Conservation (phyloP, 2,113 vertebrate genomes). For the Cheilinus undulatus region DNA sequence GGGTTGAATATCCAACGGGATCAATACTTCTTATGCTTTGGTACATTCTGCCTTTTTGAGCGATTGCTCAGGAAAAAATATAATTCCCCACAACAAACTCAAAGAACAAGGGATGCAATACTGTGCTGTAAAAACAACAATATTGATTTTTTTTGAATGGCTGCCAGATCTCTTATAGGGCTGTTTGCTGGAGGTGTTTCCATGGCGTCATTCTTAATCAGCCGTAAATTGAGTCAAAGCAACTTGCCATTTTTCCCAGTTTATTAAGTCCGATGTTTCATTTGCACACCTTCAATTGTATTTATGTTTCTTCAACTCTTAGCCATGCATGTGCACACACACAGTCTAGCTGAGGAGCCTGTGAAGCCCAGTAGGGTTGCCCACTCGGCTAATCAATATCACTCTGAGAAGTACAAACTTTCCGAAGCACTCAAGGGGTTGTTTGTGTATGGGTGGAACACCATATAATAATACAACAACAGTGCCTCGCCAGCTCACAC, state of each 20-base stretch:
- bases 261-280: not conserved
- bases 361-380: conserved; percentile 30
- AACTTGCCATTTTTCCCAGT: not conserved
- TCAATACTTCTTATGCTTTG: too few species aligned
- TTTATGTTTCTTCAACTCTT: not conserved
- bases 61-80: too few species aligned
- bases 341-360: conserved; percentile 29
- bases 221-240: not conserved
- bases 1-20: too few species aligned
- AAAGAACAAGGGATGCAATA: conserved; percentile 1
- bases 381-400: conserved; percentile 59
- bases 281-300: not conserved
- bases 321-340: conserved; percentile 8
- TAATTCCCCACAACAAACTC: conserved; percentile 2
- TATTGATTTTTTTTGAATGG: conserved; percentile 24
- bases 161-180: conserved; percentile 14
- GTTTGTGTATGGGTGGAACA: conserved; percentile 44
- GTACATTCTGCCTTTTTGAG: too few species aligned
- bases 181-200: conserved; percentile 2
- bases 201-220: not conserved
- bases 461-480: conserved; percentile 7
- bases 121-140: conserved; percentile 21
- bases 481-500: not conserved
- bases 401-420: conserved; percentile 59
- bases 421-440: conserved; percentile 38